Evolutionary conservation across 2,888 invertebrate species (phyloP), one percentile per base, ranked within the genome.

Genomic region (Lithodes maja): DNA sequence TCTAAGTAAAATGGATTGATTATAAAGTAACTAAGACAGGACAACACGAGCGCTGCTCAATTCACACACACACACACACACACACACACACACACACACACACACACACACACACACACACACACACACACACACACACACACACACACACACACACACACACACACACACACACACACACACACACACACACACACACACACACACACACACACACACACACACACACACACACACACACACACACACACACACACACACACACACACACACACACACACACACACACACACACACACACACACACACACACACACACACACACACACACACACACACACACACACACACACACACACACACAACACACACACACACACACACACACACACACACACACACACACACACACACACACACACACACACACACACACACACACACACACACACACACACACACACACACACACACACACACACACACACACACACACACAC

Each of bases 191-290:
- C 55, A 74, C 77, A 77, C 54, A 77, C 77, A 77, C 55, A 84
- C 55, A 84, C 61, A 84, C 55, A 84, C 61, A 77, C 77, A 84
- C 77, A 84, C 77, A 85, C 79, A 85, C 79, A 85, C 79, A 85
- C 79, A 85, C 79, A 85, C 79, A 85, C 79, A 85, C 79, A 85
- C 79, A 85, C 79, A 85, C 79, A 85, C 80, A 85, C 71, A 85
- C 80, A 85, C 80, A 85, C 80, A 85, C 80, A 86, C 80, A 86
- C 71, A 79, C 80, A 86, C 80, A 86, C 80, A 86, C 80, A 86
- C 80, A 61, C 55, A 55, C 55, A 55, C 55, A 55, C 55, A 55
- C 55, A 55, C 55, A 55, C 55, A 55, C 55, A 55, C 55, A 55
- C 55, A 55, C 55, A 55, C 55, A 55, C 55, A 55, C 55, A 55